phyloP scores from a whole-genome alignment of 2,113 vertebrate genomes.

The Crocuta crocuta region DNA sequence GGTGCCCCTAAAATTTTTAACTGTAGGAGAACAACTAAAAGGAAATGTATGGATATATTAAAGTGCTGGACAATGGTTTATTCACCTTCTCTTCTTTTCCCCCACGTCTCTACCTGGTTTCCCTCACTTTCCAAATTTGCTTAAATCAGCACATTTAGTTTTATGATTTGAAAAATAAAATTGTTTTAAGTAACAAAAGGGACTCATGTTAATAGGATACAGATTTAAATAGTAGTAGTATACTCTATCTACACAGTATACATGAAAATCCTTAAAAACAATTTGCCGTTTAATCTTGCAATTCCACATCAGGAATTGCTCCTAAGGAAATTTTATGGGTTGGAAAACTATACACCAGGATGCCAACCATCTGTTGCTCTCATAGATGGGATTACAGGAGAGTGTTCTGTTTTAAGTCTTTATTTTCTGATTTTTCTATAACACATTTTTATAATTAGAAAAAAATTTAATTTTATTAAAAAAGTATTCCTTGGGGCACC shows the following conservation, averaged over 20 bases:
- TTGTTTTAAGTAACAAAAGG: neutral
- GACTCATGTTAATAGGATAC: neutral
- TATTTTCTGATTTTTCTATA: neutral
- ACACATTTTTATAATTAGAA: slow-evolving; percentile 18
- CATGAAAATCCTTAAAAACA: neutral
- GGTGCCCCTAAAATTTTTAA: neutral
- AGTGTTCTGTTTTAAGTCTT: neutral
- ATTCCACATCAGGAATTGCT: neutral
- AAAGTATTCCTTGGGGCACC: neutral
- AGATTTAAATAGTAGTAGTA: neutral
- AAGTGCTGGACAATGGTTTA: neutral
- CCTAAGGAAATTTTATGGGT: neutral
- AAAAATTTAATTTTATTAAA: neutral
- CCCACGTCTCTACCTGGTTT: neutral
- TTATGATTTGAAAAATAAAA: neutral
- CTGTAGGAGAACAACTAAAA: neutral
- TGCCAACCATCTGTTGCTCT: neutral
- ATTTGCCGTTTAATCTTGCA: neutral
- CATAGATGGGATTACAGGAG: neutral
- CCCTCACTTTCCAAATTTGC: neutral
- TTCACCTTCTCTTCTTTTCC: neutral
- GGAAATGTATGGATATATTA: neutral
- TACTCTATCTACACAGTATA: neutral
- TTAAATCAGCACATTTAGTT: neutral
- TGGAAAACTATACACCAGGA: neutral